Evolutionary conservation across 1,140 invertebrate species (phyloP), one percentile per base, ranked within the genome.

Genomic region (fruit fly (Drosophila melanogaster)): DNA sequence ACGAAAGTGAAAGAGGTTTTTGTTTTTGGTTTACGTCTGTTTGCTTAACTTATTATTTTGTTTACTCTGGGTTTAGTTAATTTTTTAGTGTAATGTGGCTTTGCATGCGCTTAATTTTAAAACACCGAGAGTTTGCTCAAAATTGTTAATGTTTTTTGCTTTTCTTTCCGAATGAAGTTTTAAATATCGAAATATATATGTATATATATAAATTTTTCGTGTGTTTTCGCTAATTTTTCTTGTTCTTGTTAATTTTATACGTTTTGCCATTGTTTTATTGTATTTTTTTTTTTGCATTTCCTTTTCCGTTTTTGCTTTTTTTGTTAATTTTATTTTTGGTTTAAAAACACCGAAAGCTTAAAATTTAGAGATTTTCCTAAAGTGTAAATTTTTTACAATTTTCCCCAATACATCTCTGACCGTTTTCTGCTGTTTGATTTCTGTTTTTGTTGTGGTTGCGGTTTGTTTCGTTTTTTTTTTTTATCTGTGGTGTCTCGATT

Each of bases 291-390:
- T 60, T 41, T 55, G 30, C 30, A 30, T 30, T 30, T 30, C 8
- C 3, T 30, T 30, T 30, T 30, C 30, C 30, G 2, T 30, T 30
- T 30, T 30, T 30, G 30, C 30, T 30, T 30, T 58, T 55, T 60
- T 59, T 78, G 66, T 77, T 72, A 24, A 30, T 80, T 72, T 70
- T 77, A 15, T 43, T 73, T 67, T 90, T 81, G 74, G 74, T 46
- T 90, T 91, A 89, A 89, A 92, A 91, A 92, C 91, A 92, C 91
- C 91, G 79, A 92, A 92, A 92, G 91, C 91, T 92, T 92, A 92
- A 84, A 92, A 91, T 92, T 92, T 92, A 92, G 89, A 90, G 79
- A 86, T 86, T 87, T 84, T 76, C 80, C 86, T 90, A 90, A 90
- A 86, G 79, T 90, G 86, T 90, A 85, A 85, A 90, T 60, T 86